These are phyloP conservation scores for Stictonetta naevosa DNA, from an alignment of 2,113 vertebrate genomes.

Conservation along the genomic window DNA sequence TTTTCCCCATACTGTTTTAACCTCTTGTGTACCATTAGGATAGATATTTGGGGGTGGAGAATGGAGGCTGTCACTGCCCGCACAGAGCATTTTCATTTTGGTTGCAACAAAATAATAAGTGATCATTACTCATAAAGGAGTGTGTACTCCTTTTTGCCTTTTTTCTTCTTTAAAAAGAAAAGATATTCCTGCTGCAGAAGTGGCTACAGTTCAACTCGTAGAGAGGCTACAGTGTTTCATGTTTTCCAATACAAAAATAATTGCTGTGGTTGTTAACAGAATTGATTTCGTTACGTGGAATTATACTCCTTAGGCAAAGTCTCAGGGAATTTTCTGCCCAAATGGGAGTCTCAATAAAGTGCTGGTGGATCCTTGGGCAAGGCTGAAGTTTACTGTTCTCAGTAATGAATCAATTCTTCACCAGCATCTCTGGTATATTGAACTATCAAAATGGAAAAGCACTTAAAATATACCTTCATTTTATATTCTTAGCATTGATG, in stretches of 20 bases:
- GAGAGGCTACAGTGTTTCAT: background rate
- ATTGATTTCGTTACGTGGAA: background rate
- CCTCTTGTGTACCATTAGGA: background rate
- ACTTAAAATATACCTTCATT: background rate
- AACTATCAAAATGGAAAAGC: background rate
- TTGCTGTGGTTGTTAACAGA: background rate
- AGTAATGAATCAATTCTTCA: background rate
- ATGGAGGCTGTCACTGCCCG: background rate
- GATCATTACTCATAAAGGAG: background rate
- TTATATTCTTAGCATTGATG: background rate
- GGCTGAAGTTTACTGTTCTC: background rate
- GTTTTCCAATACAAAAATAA: background rate
- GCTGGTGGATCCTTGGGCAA: background rate
- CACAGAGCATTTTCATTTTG: background rate
- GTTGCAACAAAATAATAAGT: background rate
- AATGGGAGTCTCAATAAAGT: background rate
- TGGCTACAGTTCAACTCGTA: background rate
- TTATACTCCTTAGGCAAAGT: background rate
- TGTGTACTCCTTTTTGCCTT: background rate
- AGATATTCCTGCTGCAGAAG: background rate
- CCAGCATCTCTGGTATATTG: background rate
- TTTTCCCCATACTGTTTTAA: conserved; percentile 27
- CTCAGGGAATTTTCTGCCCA: background rate
- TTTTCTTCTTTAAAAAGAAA: background rate
- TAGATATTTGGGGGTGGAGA: background rate